phyloP scores from a whole-genome alignment of 2,113 vertebrate species.

The Dipodomys ordii region DNA sequence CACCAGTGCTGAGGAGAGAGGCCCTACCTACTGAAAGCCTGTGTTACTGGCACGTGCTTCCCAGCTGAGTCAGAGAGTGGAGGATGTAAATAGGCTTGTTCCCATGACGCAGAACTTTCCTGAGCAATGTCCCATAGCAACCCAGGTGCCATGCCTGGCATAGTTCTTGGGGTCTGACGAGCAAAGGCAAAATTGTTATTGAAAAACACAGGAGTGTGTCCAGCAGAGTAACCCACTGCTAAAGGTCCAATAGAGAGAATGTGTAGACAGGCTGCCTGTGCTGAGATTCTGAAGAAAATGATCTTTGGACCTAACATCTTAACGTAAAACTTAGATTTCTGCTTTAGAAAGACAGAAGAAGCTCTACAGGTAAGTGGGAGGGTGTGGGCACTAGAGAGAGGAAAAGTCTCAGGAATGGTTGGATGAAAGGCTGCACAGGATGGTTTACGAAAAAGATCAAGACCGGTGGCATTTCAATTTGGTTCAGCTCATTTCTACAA shows the following conservation, averaged over 20 bases:
- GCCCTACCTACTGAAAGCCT: neutral
- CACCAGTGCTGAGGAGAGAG: neutral
- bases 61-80: neutral
- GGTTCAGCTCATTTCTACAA: constrained; percentile 7
- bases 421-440: neutral
- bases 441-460: neutral
- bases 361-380: neutral
- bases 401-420: neutral
- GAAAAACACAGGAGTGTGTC: neutral
- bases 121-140: neutral
- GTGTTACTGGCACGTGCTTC: neutral
- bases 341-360: neutral
- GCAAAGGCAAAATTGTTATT: neutral
- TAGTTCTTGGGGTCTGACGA: neutral
- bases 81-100: neutral
- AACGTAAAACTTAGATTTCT: neutral
- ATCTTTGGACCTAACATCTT: neutral
- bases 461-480: neutral
- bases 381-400: neutral
- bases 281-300: neutral
- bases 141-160: neutral
- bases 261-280: neutral
- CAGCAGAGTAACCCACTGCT: neutral
- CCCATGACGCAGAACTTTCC: neutral
- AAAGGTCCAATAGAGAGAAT: neutral